phyloP scores from a whole-genome alignment of 2,888 invertebrate species.

The Trichogramma evanescens region DNA sequence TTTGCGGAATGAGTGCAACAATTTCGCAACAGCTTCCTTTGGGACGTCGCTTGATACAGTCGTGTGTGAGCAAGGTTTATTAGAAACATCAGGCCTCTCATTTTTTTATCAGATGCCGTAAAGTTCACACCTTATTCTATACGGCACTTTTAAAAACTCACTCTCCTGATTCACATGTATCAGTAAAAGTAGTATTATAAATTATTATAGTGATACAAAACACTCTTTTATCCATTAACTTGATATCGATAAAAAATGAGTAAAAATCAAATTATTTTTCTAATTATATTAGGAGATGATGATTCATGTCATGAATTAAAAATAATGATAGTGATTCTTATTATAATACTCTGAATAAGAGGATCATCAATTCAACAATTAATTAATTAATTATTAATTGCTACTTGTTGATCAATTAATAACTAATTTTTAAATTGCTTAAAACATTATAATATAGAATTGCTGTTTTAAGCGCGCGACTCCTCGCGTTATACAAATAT shows the following conservation, averaged over 20 bases:
- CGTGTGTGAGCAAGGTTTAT: not conserved
- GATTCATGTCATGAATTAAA: slow-evolving; percentile 39
- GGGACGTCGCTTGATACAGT: slow-evolving; percentile 18
- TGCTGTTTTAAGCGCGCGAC: slow-evolving; percentile 5
- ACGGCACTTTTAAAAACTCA: slow-evolving; percentile 16
- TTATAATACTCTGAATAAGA: slow-evolving; percentile 41
- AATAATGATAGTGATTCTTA: slow-evolving; percentile 46
- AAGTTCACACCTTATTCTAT: slow-evolving; percentile 1
- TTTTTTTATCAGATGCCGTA: not conserved
- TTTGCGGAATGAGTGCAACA: slow-evolving; percentile 21
- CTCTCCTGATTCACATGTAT: slow-evolving; percentile 1
- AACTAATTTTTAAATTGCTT: too few species aligned
- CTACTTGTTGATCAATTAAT: too few species aligned
- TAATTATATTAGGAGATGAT: slow-evolving; percentile 46
- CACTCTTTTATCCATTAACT: slow-evolving; percentile 37
- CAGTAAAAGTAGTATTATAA: slow-evolving; percentile 21
- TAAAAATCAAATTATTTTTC: slow-evolving; percentile 47
- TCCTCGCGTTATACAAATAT: slow-evolving; percentile 26
- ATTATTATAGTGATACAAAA: slow-evolving; percentile 39
- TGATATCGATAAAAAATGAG: slow-evolving; percentile 47
- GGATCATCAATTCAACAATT: slow-evolving; percentile 4
- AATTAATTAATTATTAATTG: too few species aligned
- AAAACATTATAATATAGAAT: too few species aligned
- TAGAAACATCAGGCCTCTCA: slow-evolving; percentile 17
- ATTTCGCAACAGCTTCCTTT: slow-evolving; percentile 21